Evolutionary conservation across 2,888 invertebrate species (phyloP), one percentile per base, ranked within the genome.

Genomic region (Conistra vaccinii): DNA sequence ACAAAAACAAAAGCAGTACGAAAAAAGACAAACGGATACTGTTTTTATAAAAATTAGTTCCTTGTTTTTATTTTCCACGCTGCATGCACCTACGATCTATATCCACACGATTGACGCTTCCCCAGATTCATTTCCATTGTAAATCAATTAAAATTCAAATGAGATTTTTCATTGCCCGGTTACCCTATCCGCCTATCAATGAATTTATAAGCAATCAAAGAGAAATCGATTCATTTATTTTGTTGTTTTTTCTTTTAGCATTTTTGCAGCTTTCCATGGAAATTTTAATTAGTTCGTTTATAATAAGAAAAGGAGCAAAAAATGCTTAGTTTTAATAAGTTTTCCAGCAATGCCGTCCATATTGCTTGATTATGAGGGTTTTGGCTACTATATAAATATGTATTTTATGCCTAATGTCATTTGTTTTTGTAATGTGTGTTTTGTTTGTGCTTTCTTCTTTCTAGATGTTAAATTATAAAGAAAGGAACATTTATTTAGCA

Each of bases 121-220:
- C 60, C 70, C 76, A 70, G 70, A 76, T 86, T 87, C 75, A 89
- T 90, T 91, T 90, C 88, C 89, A 89, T 88, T 82, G 86, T 71
- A 88, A 87, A 89, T 88, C 89, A 89, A 91, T 92, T 91, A 90
- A 90, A 84, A 92, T 91, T 91, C 89, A 91, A 91, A 92, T 91
- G 85, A 86, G 88, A 78, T 88, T 88, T 89, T 90, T 90, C 86
- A 85, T 87, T 87, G 87, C 73, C 69, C 80, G 68, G 81, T 76
- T 78, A 78, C 67, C 75, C 78, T 77, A 84, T 80, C 79, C 69
- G 73, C 68, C 80, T 80, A 77, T 86, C 73, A 76, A 86, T 86
- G 78, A 83, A 85, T 83, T 87, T 80, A 87, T 86, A 86, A 75
- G 78, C 68, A 76, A 60, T 70, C 60, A 32, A 72, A 72, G 78